Evolutionary conservation across 2,888 invertebrate genomes (phyloP).

Genomic region (Chironomus tentans): DNA sequence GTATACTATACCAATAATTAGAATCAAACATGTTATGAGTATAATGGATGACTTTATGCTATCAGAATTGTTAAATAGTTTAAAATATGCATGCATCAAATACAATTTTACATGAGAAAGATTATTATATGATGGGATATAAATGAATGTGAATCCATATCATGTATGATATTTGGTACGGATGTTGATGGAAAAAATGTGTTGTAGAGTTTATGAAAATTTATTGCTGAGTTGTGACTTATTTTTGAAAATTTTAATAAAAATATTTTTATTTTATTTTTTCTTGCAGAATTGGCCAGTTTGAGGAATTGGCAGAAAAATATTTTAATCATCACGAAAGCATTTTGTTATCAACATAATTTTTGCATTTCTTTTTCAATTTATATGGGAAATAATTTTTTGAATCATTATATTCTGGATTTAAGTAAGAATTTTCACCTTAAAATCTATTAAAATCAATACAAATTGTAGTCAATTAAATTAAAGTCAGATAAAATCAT

Average conservation of each 20-base stretch:
- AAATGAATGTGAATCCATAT: background rate
- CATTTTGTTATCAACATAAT: too few relatives aligned
- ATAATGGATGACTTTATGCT: conserved; percentile 12
- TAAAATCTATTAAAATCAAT: too few relatives aligned
- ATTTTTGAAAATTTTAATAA: background rate
- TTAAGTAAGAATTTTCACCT: too few relatives aligned
- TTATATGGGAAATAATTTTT: too few relatives aligned
- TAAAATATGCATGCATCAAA: background rate
- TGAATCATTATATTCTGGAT: too few relatives aligned
- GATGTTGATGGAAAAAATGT: background rate
- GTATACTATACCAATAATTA: too few relatives aligned
- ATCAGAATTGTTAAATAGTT: conserved; percentile 14
- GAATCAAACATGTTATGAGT: background rate
- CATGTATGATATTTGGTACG: background rate
- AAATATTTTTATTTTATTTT: background rate
- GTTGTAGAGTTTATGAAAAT: background rate
- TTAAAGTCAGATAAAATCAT: too few relatives aligned
- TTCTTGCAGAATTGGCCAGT: background rate
- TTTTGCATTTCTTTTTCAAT: too few relatives aligned
- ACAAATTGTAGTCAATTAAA: too few relatives aligned
- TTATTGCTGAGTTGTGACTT: background rate
- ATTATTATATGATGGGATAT: background rate
- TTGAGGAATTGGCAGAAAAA: too few relatives aligned
- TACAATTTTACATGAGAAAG: background rate
- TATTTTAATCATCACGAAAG: too few relatives aligned